These are phyloP conservation scores for Salticus scenicus DNA, from an alignment of 2,888 invertebrate species.

Conservation along the genomic window DNA sequence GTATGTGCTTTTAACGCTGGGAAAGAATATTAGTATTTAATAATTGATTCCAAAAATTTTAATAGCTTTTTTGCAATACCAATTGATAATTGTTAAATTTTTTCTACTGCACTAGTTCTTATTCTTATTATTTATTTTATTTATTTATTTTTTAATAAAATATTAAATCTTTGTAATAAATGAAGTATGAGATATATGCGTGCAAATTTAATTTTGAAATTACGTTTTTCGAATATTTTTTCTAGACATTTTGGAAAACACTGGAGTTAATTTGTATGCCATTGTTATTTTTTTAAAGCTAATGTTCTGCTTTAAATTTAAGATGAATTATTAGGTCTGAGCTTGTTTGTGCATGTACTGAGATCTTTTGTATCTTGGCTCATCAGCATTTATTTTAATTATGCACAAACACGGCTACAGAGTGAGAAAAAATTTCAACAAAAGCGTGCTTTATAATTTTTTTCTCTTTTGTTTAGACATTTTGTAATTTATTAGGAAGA, in stretches of 20 bases:
- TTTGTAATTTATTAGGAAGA: background rate
- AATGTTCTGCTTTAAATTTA: background rate
- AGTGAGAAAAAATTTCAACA: background rate
- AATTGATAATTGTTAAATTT: too few species aligned
- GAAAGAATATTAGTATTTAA: too few species aligned
- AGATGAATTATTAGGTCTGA: background rate
- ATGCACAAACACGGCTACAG: slow-evolving; percentile 3
- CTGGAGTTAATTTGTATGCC: background rate
- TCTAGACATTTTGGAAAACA: background rate
- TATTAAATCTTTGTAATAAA: background rate
- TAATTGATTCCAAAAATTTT: too few species aligned
- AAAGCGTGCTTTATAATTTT: background rate
- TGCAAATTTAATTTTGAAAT: background rate
- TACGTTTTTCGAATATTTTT: background rate
- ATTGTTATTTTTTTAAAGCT: background rate
- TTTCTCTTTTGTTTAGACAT: background rate
- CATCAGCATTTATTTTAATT: slow-evolving; percentile 2
- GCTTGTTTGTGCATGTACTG: background rate
- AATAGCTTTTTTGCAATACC: too few species aligned
- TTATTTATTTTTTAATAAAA: too few species aligned
- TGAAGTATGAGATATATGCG: background rate
- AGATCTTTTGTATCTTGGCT: background rate
- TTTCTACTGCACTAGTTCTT: too few species aligned
- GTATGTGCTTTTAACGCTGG: too few species aligned
- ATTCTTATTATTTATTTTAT: too few species aligned